Evolutionary conservation across 2,113 vertebrate genomes (phyloP).

Genomic region (Ciconia maguari): DNA sequence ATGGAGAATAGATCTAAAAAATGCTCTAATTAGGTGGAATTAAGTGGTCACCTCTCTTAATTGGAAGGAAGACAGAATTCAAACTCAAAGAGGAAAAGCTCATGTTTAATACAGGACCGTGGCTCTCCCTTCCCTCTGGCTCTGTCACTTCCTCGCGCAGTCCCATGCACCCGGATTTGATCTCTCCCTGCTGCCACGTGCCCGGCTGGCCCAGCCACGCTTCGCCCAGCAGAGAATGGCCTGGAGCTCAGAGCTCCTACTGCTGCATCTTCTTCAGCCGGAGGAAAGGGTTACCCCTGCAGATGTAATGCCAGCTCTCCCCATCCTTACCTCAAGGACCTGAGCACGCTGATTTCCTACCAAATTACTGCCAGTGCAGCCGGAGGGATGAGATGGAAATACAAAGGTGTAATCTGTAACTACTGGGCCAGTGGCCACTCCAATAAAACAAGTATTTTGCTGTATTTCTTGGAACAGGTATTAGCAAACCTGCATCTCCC

Average conservation of each 20-base stretch:
- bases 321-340: neutral
- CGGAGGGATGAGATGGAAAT: neutral
- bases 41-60: slow-evolving; percentile 29
- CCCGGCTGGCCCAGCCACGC: neutral
- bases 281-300: neutral
- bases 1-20: slow-evolving; percentile 28
- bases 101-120: rapidly evolving
- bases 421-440: neutral
- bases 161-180: rapidly evolving
- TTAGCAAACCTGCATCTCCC: neutral
- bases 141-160: neutral
- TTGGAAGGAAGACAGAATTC: neutral
- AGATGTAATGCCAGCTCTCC: neutral
- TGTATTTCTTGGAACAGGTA: neutral
- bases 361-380: neutral
- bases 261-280: neutral
- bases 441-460: neutral
- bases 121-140: neutral
- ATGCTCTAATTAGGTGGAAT: slow-evolving; percentile 14
- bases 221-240: neutral
- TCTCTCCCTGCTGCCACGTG: neutral
- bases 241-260: neutral
- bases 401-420: neutral
- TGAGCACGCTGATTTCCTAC: neutral
- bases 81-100: neutral